These are phyloP conservation scores for Urocolius indicus DNA, from an alignment of 2,113 vertebrate genomes.

Conservation along the genomic window DNA sequence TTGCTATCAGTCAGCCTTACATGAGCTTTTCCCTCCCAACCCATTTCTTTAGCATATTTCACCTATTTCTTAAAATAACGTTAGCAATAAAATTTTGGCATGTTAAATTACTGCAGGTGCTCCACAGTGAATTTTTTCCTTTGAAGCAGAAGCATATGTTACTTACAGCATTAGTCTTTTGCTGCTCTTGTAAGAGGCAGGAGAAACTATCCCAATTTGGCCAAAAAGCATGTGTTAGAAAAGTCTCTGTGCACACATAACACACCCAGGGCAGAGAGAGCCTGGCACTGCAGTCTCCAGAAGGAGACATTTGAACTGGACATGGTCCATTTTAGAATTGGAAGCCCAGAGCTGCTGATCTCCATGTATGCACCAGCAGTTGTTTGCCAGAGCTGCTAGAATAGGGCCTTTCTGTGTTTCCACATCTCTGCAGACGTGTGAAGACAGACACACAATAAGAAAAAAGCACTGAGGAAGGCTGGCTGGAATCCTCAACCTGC, in stretches of 20 bases:
- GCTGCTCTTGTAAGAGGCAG: background rate
- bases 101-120: background rate
- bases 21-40: background rate
- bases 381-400: background rate
- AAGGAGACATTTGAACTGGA: background rate
- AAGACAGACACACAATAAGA: fast-evolving
- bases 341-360: background rate
- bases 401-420: background rate
- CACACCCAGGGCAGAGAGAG: background rate
- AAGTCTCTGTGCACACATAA: background rate
- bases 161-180: background rate
- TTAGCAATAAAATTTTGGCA: background rate
- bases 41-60: background rate
- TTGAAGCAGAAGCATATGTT: background rate
- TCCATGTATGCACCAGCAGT: background rate
- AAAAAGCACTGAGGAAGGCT: background rate
- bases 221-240: background rate
- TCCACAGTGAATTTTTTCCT: background rate
- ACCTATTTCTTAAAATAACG: background rate
- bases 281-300: background rate
- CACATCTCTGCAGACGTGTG: fast-evolving
- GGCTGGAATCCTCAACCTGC: background rate
- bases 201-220: background rate
- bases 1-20: background rate
- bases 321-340: background rate